Evolutionary conservation across 2,797 vertebrate species (phyloP).

Genomic region (Thripadectes ignobilis): DNA sequence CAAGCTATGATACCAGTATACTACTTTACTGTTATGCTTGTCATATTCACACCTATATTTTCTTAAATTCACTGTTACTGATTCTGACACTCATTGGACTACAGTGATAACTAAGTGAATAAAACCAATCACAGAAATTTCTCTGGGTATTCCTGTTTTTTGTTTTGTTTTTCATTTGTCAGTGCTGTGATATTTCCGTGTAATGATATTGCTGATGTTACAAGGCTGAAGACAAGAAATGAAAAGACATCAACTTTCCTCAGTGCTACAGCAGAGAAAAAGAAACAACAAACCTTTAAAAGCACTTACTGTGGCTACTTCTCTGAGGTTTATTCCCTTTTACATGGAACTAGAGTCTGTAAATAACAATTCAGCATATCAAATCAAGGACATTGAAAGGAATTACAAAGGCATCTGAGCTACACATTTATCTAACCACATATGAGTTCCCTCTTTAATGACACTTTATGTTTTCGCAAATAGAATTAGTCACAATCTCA

Average conservation of each 20-base stretch:
- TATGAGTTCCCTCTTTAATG: conserved; percentile 3
- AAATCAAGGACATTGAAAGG: conserved; percentile 29
- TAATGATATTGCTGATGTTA: conserved; percentile 4
- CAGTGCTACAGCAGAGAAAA: background rate
- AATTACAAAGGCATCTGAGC: conserved; percentile 30
- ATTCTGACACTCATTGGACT: background rate
- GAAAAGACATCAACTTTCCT: background rate
- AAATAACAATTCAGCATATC: conserved; percentile 31
- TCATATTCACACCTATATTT: background rate
- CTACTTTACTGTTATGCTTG: background rate
- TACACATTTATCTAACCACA: background rate
- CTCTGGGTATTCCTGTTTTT: background rate
- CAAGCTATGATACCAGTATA: background rate
- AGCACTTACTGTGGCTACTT: background rate
- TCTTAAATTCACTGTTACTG: background rate
- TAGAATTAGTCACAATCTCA: conserved; percentile 37
- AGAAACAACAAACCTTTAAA: background rate
- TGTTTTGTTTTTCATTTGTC: background rate
- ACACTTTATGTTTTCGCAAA: conserved; percentile 41
- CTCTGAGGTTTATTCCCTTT: background rate
- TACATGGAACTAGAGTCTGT: background rate
- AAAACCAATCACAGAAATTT: background rate
- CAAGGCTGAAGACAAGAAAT: background rate
- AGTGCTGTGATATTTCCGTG: background rate
- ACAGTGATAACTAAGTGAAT: background rate